Conservation (phyloP, 2,797 vertebrate species). For the Ptychobarbus kaznakovi region DNA sequence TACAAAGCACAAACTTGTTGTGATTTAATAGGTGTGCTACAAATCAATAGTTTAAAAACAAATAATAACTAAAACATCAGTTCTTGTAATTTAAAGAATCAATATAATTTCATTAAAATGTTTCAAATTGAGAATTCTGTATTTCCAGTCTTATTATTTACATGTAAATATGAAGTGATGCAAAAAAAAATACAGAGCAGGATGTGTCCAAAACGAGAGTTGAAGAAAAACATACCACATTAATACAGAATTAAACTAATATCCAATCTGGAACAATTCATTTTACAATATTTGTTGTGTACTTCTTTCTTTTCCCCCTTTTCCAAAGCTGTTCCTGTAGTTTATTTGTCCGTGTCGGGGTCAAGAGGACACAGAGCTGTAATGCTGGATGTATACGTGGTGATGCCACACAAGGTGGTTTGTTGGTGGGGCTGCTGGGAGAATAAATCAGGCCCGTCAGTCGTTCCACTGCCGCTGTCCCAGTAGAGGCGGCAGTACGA, state of each 20-base stretch:
- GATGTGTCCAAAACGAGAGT: not conserved
- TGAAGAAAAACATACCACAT: not conserved
- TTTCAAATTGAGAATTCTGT: not conserved
- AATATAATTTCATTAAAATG: not conserved
- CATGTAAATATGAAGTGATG: not conserved
- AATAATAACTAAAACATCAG: not conserved
- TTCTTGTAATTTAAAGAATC: not conserved
- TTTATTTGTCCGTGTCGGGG: not conserved
- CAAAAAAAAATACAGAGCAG: not conserved
- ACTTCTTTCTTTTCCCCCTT: not conserved
- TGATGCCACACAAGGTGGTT: conserved; percentile 37
- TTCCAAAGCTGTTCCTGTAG: not conserved
- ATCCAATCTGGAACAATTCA: not conserved
- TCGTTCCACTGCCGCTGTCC: conserved; percentile 18
- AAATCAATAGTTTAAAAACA: not conserved
- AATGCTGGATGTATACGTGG: conserved; percentile 10
- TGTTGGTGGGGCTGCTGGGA: conserved; percentile 26
- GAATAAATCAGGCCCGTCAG: conserved; percentile 33
- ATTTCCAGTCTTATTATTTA: not conserved
- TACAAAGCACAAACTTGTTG: not conserved
- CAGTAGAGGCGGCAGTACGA: conserved; percentile 28
- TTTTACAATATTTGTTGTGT: not conserved
- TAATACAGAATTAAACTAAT: not conserved
- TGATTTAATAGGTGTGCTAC: not conserved
- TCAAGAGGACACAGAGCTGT: not conserved